Evolutionary conservation across 37 sponge, comb jelly and placozoan species (phyloP).

Genomic region (Axinella damicornis): DNA sequence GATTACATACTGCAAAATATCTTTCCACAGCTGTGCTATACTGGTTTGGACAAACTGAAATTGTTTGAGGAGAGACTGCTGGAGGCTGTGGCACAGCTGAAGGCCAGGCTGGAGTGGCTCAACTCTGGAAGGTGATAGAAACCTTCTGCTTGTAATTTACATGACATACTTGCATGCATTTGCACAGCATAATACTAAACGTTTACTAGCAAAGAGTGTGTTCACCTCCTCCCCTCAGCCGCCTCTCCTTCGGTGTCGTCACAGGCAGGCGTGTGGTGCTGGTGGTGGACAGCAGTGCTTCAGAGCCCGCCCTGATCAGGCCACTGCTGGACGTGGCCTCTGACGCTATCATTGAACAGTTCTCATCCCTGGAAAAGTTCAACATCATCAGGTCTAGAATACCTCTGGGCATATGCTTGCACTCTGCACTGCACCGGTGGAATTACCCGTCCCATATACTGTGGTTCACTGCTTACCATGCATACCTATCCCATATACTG

Average conservation of each 20-base stretch:
- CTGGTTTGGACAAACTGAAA: slow-evolving; percentile 23
- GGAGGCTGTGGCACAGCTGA: slow-evolving; percentile 41
- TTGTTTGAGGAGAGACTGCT: slow-evolving; percentile 52
- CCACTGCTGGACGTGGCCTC: slow-evolving; percentile 23
- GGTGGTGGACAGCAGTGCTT: slow-evolving; percentile 26
- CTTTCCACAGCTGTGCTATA: slow-evolving; percentile 12
- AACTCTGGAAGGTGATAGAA: slow-evolving; percentile 70
- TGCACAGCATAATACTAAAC: neutral
- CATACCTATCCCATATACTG: no score
- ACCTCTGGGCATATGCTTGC: neutral
- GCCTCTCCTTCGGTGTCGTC: slow-evolving; percentile 64
- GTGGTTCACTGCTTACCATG: no score
- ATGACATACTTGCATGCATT: no score
- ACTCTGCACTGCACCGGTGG: neutral
- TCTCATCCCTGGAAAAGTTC: slow-evolving; percentile 34
- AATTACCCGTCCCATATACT: no score
- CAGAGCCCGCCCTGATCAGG: slow-evolving; percentile 34
- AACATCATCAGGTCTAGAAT: slow-evolving; percentile 62
- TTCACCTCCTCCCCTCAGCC: slow-evolving; percentile 38
- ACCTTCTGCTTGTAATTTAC: neutral
- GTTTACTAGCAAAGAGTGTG: neutral
- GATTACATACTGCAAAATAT: no score
- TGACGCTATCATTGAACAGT: slow-evolving; percentile 58
- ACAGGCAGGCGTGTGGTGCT: slow-evolving; percentile 51
- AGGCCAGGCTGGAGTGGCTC: slow-evolving; percentile 77